Evolutionary conservation across 2,888 invertebrate genomes (phyloP).

Genomic region (Eupithecia subfuscata): DNA sequence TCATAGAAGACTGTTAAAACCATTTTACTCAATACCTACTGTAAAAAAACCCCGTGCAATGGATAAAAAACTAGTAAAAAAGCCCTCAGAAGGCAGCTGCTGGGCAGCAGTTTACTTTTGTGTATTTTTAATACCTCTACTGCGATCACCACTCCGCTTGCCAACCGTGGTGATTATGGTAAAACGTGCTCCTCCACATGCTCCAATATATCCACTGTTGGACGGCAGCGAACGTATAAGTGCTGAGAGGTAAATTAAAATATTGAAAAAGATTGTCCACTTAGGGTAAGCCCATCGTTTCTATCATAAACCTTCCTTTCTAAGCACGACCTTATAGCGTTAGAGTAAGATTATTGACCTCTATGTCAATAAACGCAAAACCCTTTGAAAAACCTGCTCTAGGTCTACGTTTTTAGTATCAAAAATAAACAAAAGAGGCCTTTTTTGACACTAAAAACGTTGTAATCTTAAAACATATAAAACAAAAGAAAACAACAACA

Average conservation of each 20-base stretch:
- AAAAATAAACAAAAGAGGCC: not conserved
- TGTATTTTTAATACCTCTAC: not conserved
- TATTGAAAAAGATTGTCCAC: not conserved
- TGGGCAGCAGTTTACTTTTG: not conserved
- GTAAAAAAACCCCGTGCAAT: not conserved
- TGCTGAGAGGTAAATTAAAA: not conserved
- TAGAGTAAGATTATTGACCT: not conserved
- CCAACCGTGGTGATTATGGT: not conserved
- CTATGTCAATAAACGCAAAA: not conserved
- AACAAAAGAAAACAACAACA: not conserved
- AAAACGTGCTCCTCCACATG: not conserved
- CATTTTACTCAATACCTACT: not conserved
- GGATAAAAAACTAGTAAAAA: not conserved
- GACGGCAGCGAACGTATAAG: not conserved
- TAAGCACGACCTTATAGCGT: not conserved
- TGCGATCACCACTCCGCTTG: not conserved
- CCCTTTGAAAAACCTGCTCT: not conserved
- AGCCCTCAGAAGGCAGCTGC: too few species aligned
- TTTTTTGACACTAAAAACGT: not conserved
- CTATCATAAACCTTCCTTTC: not conserved
- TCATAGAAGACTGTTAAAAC: not conserved
- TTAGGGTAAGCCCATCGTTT: not conserved
- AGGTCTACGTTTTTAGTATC: not conserved
- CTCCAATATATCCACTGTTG: not conserved
- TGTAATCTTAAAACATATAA: not conserved